Base-by-base conservation (phyloP, 2,113 vertebrate species). In the Eupsittula cactorum region DNA sequence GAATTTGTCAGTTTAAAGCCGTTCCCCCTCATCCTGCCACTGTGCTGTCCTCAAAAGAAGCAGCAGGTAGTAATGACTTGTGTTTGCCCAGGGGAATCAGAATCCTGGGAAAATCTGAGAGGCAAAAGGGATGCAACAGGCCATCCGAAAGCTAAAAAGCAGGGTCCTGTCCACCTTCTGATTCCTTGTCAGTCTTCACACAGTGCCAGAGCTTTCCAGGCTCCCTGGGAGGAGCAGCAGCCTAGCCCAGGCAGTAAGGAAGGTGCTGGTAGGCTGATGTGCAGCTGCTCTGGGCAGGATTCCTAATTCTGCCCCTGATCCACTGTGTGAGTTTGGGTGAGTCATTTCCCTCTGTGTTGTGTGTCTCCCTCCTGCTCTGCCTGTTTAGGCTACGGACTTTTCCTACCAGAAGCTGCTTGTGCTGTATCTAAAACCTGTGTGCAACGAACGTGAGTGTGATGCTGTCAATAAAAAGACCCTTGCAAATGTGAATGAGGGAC, bases 331-430 rank as follows among this genome's bases (percentile, higher is more conserved):
- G 10, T 87, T n/a, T 15, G 79, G 27, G 57, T 94, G 95, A 97
- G 70, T 96, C 90, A 95, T 86, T 96, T 95, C 96, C 96, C 90
- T 82, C 8, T 8, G 52, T 76, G 63, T 17, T 78, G 52, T 39
- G 8, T 2, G n/a, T 39, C 87, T 97, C 87, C 62, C 90, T 93
- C 74, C 73, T 95, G 95, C 96, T 96, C 60, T 71, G 90, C 27
- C 85, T 92, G 85, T 83, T 82, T n/a, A 60, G 59, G 62, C 86
- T 93, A 7, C 65, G 68, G 0, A 35, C 27, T 85, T 87, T 31
- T 78, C 70, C 62, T 79, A 3, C 6, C 19, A 93, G 57, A 41
- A 90, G 69, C 82, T 89, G 86, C 71, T 53, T 62, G 84, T 19
- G 80, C 81, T 62, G 37, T 24, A 2, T 23, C 10, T 31, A n/a